Base-by-base conservation (phyloP, 2,888 invertebrate species). In the Paralinhomoeus sp. region DNA sequence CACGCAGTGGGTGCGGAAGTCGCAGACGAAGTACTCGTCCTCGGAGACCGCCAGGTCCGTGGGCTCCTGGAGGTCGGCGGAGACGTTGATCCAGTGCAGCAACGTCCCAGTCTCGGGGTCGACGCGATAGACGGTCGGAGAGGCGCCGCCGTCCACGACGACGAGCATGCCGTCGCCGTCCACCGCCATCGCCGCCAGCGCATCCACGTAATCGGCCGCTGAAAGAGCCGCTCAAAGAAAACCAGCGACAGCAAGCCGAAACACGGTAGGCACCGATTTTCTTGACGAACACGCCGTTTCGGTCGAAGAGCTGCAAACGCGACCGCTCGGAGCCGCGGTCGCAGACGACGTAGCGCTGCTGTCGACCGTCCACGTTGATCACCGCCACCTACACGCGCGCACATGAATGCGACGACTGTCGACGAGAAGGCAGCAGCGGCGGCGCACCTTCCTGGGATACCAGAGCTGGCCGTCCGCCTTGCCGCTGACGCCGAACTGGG, bases 261-360 rank as follows among this genome's bases (percentile, higher is more conserved):
- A 15, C 35, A 35, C 35, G 5, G n/a, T 15, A 34, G 12, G 23
- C 7, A 48, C 84, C 83, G 50, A 89, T 89, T 67, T 89, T 89
- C 67, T 83, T 83, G 57, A 89, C 72, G 65, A 89, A 91, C 61
- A 85, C 83, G 24, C 89, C 89, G 62, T 78, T 84, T 61, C 82
- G 83, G 37, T 83, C 85, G 62, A 91, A 91, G 54, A 91, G 83
- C 67, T 91, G 91, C 85, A 91, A 87, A 46, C 89, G 76, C 1
- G 85, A 85, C 44, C 89, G 75, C 63, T 91, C 89, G 58, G 84
- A 87, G 40, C 89, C 89, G 51, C 91, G 78, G 67, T 91, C 91
- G 64, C 91, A 91, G 2, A 91, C 84, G n/a, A 91, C 87, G 64
- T 62, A 67, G 43, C 61, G 60, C 15, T 22, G 24, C 34, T 82